A percentile compares a stretch with the other conserved stretches of the same genome.
phyloP scores from a whole-genome alignment of 2,113 vertebrate genomes.

The Martes martes region DNA sequence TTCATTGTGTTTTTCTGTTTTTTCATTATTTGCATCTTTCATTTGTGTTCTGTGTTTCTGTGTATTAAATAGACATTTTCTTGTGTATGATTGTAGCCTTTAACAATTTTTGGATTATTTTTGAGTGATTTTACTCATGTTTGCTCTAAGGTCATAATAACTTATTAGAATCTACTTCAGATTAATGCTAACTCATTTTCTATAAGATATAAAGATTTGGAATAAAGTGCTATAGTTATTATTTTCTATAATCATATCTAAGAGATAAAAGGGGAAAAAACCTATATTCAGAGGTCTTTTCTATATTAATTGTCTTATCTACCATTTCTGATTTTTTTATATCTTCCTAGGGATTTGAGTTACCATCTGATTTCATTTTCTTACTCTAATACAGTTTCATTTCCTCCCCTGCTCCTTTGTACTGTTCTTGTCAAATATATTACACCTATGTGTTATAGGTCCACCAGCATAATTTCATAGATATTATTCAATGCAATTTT shows the following conservation, averaged over 20 bases:
- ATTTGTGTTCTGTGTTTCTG: background rate
- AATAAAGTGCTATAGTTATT: background rate
- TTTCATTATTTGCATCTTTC: background rate
- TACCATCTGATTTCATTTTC: background rate
- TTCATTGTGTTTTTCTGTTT: background rate
- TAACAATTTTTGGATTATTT: background rate
- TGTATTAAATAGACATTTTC: background rate
- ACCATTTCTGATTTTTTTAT: background rate
- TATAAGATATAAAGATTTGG: background rate
- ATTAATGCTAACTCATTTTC: background rate
- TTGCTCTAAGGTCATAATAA: background rate
- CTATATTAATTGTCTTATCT: background rate
- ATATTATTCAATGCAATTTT: background rate
- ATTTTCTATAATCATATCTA: background rate
- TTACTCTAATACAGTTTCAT: background rate
- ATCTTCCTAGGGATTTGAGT: background rate
- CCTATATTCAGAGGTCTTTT: background rate
- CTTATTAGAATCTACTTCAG: background rate
- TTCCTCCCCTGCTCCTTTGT: background rate
- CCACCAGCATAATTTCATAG: background rate
- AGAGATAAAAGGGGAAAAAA: background rate
- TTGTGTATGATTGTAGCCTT: background rate
- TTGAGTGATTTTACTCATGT: background rate
- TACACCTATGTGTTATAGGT: background rate
- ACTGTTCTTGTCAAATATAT: background rate